Evolutionary conservation across 1,140 invertebrate species (phyloP).

Genomic region (Sycophaga agraensis): DNA sequence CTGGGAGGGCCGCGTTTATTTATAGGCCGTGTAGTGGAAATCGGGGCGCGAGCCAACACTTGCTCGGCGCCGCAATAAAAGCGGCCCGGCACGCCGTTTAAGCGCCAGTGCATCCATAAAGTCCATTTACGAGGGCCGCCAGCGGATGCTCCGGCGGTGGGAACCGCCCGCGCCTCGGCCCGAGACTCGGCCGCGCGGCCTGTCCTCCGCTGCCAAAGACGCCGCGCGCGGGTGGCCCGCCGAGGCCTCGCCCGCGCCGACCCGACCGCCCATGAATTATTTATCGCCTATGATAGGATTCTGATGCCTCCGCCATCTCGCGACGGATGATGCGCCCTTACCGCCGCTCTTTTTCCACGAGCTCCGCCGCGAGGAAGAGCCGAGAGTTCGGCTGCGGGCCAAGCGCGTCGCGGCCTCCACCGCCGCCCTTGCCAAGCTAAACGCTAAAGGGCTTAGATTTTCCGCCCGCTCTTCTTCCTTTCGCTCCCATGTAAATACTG

Average conservation of each 20-base stretch:
- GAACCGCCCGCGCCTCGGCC: no score
- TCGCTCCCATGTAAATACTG: not conserved
- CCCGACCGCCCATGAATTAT: slow-evolving; percentile 50
- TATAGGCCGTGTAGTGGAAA: slow-evolving; percentile 1
- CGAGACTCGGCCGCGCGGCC: no score
- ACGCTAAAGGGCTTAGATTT: slow-evolving; percentile 14
- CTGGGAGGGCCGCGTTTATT: not conserved
- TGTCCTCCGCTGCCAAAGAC: no score
- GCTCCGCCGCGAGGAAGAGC: slow-evolving; percentile 11
- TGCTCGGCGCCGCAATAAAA: slow-evolving; percentile 7
- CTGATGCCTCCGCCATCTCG: slow-evolving; percentile 42
- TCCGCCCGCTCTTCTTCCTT: not conserved
- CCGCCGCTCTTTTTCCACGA: no score
- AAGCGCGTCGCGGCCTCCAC: not conserved
- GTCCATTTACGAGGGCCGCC: slow-evolving; percentile 3
- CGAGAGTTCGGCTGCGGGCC: no score
- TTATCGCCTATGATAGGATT: slow-evolving; percentile 52
- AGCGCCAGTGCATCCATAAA: not conserved
- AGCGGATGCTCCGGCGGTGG: no score
- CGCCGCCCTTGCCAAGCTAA: slow-evolving; percentile 11
- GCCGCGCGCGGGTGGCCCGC: no score
- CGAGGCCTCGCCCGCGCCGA: no score
- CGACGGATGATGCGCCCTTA: slow-evolving; percentile 45
- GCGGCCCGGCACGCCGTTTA: not conserved
- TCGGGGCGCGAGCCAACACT: slow-evolving; percentile 3